Evolutionary conservation across 2,888 invertebrate species (phyloP).

Genomic region (Acrocyrtus sp.): DNA sequence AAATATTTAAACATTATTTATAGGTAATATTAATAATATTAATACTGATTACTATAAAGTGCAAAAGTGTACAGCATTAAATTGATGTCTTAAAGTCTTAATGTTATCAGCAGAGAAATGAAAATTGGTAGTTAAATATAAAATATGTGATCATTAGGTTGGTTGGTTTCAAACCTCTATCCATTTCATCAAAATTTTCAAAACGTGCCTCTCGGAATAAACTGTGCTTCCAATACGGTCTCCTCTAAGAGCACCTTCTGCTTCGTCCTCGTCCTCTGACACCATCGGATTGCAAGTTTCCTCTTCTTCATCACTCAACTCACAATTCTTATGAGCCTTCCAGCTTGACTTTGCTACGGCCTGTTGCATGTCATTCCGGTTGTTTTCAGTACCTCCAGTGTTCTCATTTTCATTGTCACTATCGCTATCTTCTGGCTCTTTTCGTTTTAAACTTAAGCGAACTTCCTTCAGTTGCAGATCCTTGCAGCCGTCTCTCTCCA

Average conservation of each 20-base stretch:
- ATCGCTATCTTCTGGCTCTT: conserved; percentile 18
- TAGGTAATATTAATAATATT: no score
- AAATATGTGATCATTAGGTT: no score
- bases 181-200: conserved; percentile 74
- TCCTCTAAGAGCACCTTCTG: conserved; percentile 67
- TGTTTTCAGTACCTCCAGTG: no score
- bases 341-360: background rate
- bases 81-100: no score
- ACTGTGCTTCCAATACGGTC: conserved; percentile 84
- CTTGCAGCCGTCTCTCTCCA: conserved; percentile 24
- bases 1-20: no score
- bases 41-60: no score
- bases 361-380: no score
- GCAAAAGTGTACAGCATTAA: no score
- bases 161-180: conserved; percentile 47
- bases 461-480: background rate
- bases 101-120: background rate
- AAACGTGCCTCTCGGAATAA: conserved; percentile 80
- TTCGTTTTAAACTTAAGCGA: conserved; percentile 25
- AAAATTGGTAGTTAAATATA: background rate
- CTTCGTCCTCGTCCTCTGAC: conserved; percentile 49
- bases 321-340: background rate
- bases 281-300: conserved; percentile 62
- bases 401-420: conserved; percentile 10
- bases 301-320: conserved; percentile 42